Evolutionary conservation across 1,140 invertebrate genomes (phyloP).

Genomic region (Drosophila carrolli): DNA sequence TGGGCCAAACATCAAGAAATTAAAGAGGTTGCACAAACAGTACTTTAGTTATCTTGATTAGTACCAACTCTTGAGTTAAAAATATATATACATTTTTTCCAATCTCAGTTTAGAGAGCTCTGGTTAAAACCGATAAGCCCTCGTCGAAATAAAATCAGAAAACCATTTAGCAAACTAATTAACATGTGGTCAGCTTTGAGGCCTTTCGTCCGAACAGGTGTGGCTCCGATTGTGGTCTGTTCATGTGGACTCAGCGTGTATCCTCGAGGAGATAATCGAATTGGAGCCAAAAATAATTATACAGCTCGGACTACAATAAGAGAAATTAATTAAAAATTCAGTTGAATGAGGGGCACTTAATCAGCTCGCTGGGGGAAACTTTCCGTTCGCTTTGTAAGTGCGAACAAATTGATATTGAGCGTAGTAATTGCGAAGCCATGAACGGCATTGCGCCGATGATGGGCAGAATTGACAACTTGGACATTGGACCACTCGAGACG

Average conservation of each 20-base stretch:
- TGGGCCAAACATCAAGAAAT: neutral
- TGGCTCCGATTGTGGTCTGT: constrained; percentile 23
- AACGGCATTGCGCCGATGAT: constrained; percentile 37
- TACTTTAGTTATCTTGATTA: no score
- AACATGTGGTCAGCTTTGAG: constrained; percentile 3
- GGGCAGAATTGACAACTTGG: constrained; percentile 46
- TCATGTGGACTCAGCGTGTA: constrained; percentile 62
- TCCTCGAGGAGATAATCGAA: constrained; percentile 58
- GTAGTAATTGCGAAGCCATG: constrained; percentile 39
- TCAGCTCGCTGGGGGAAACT: constrained; percentile 44
- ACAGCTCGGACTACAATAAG: constrained; percentile 13
- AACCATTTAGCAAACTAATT: constrained; percentile 15
- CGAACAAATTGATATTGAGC: constrained; percentile 43
- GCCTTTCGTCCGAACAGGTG: constrained; percentile 18
- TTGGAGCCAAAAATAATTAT: constrained; percentile 46
- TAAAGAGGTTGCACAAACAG: no score
- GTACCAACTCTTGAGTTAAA: neutral
- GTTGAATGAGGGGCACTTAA: constrained; percentile 34
- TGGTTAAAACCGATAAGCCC: neutral
- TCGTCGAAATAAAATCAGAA: constrained; percentile 3
- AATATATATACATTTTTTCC: neutral
- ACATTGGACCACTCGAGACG: constrained; percentile 52
- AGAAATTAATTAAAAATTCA: constrained; percentile 44
- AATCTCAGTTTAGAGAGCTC: neutral
- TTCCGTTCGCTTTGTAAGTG: constrained; percentile 51